Evolutionary conservation across 2,797 vertebrate species (phyloP), one percentile per base, ranked within the genome.

Genomic region (Malacoctenus gilli): DNA sequence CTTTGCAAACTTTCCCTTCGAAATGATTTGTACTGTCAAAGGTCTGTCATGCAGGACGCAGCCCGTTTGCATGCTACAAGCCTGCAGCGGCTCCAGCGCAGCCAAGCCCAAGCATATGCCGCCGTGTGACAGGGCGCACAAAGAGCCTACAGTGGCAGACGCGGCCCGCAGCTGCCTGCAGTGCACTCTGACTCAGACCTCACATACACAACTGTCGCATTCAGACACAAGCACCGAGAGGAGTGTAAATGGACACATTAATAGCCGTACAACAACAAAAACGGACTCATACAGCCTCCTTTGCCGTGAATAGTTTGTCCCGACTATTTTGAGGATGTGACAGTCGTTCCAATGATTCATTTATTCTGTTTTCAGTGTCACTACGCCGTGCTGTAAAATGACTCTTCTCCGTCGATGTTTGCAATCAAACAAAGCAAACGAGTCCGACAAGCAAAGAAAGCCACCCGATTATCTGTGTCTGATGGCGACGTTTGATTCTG

Each of bases 21-120:
- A 44, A 53, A 62, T 46, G 3, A 60, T 59, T 59, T 54, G 32
- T 53, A n/a, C 13, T 51, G 53, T 68, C 59, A 53, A 54, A 59
- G 35, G 54, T 67, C 70, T 56, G 18, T 76, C 56, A 23, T 40
- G 41, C 22, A 18, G 37, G 51, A 56, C 47, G 51, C 21, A 25
- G 46, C 31, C 23, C 1, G n/a, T 64, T 70, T 66, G 44, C 37
- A 70, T 75, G 52, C 36, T 60, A 8, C 16, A 20, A 70, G 38
- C 21, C 37, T 56, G 15, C 25, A 13, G 43, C 2, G 7, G 35
- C 13, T 62, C 18, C 1, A 14, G 32, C 28, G 9, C 21, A 18
- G 25, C 20, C 31, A 53, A 67, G 52, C 52, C n/a, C 36, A 57
- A 56, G 13, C 9, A 3, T 5, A 21, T 59, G 31, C 36, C 49